These are phyloP conservation scores for Ophion ventricosus DNA, from an alignment of 2,888 invertebrate genomes.

Conservation along the genomic window DNA sequence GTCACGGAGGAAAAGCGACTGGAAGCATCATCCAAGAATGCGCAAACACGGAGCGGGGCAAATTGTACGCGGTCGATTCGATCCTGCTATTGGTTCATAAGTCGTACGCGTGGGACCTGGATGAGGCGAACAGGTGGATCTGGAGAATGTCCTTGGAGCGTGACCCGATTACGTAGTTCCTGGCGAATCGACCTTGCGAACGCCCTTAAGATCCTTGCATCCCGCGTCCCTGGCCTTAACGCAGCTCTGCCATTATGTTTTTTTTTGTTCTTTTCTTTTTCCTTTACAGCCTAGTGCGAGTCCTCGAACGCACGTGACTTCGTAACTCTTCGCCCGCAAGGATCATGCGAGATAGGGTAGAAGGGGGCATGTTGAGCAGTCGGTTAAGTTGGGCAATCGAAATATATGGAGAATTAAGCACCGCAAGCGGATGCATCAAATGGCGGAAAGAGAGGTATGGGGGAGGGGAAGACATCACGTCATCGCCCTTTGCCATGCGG, in stretches of 20 bases:
- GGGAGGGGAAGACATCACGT: no score
- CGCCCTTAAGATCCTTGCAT: slow-evolving; percentile 49
- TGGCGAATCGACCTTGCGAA: slow-evolving; percentile 41
- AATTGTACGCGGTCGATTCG: background rate
- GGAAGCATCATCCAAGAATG: background rate
- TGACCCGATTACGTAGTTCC: slow-evolving; percentile 56
- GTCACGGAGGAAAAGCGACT: slow-evolving; percentile 30
- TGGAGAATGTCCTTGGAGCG: slow-evolving; percentile 17
- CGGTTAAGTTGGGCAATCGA: no score
- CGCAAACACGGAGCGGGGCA: background rate
- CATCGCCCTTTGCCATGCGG: no score
- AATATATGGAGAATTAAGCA: no score
- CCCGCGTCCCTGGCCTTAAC: slow-evolving; percentile 19
- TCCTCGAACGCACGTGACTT: slow-evolving; percentile 1
- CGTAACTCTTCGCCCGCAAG: slow-evolving; percentile 19
- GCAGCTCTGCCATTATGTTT: slow-evolving; percentile 1
- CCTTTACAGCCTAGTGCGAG: background rate
- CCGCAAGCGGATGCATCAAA: no score
- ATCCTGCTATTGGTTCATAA: slow-evolving; percentile 22
- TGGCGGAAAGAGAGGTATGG: no score
- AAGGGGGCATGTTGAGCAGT: no score
- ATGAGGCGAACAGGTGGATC: slow-evolving; percentile 15
- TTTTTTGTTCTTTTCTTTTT: background rate
- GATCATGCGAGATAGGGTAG: no score
- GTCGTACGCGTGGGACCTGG: background rate